Evolutionary conservation across 2,113 vertebrate species (phyloP), one percentile per base, ranked within the genome.

Genomic region (Osmerus mordax): DNA sequence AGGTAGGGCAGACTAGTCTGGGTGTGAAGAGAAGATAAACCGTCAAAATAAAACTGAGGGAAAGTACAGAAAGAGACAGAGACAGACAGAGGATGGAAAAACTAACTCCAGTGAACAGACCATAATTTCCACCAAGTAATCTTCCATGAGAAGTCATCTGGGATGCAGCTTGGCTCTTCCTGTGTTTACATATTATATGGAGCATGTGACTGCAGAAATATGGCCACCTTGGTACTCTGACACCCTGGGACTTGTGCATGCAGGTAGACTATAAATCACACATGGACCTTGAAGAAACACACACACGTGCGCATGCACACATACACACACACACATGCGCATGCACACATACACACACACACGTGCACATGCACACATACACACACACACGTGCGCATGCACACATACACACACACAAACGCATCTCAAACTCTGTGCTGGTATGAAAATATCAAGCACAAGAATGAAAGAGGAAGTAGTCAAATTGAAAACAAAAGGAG

Each of bases 201-300:
- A 81, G 71, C 67, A 23, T 62, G 71, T 53, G 69, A 71, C 70
- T 53, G 53, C 54, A 62, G 78, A 76, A 71, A 55, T 60, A 63
- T 51, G 55, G 54, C 69, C 52, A 62, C 59, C 64, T 52, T 62
- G 23, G 70, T 72, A 78, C 58, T 70, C 68, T 60, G 61, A 78
- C 73, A 76, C 70, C 70, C 29, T 36, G 59, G 56, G 67, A 77
- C 74, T 63, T 82, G 80, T 74, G 62, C 64, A 61, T 74, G 75
- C 81, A 77, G 55, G 81, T 73, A 59, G 64, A 29, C n/a, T 28
- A 65, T 65, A 66, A 63, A 51, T 72, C 28, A 73, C 58, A 69
- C 69, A 78, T 16, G 70, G 71, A 73, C 67, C 70, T 65, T 4
- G 23, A 69, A 73, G 73, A 67, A 55, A 64, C 54, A 32, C 58